These are phyloP conservation scores for Caenorhabditis tropicalis DNA, from an alignment of 1,140 invertebrate genomes.

Conservation along the genomic window DNA sequence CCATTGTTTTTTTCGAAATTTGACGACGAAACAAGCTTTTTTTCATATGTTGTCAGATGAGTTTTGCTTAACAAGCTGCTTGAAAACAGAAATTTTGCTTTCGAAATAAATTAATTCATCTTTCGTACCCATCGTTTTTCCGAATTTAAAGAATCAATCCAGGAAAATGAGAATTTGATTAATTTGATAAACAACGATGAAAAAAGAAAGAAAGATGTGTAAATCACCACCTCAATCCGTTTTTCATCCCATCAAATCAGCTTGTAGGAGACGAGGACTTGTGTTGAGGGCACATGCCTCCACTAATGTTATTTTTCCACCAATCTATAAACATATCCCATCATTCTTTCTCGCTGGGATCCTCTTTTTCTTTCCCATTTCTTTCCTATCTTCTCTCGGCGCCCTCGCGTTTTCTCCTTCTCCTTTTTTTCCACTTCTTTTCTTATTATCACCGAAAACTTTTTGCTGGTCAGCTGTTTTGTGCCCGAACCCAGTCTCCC, in stretches of 20 bases:
- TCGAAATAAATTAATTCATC: too few species aligned
- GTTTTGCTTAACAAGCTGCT: too few species aligned
- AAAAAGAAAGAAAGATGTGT: neutral
- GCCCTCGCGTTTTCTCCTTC: neutral
- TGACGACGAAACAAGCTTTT: too few species aligned
- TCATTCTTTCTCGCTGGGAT: constrained; percentile 18
- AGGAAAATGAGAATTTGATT: neutral
- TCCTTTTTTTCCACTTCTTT: neutral
- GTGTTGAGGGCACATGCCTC: neutral
- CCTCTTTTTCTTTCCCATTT: neutral
- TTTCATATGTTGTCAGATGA: too few species aligned
- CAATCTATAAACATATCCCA: constrained; percentile 45
- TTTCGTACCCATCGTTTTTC: too few species aligned
- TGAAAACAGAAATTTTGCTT: too few species aligned
- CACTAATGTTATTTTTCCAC: constrained; percentile 42
- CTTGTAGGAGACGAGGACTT: neutral
- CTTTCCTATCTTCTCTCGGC: neutral
- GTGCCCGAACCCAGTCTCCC: constrained; percentile 24
- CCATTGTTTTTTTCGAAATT: neutral
- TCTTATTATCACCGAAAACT: constrained; percentile 42
- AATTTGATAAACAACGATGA: constrained; percentile 16
- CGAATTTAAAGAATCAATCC: neutral
- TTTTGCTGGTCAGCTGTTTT: constrained; percentile 42
- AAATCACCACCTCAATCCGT: constrained; percentile 10
- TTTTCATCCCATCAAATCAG: constrained; percentile 14